phyloP scores from a whole-genome alignment of 1,140 invertebrate species.

The Gerris buenoi region DNA sequence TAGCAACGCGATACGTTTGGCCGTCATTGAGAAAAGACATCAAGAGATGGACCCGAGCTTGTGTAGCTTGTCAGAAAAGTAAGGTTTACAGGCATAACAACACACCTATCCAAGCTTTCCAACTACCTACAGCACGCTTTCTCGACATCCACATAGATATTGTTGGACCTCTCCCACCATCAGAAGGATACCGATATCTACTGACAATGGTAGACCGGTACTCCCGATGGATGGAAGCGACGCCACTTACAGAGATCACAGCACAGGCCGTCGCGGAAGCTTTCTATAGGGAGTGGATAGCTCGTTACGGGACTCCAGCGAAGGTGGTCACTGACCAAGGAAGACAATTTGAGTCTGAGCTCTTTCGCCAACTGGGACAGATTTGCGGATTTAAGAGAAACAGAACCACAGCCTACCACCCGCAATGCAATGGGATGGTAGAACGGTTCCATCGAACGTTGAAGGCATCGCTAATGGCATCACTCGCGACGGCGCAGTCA shows the following conservation, averaged over 20 bases:
- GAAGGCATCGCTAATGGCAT: not conserved
- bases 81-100: constrained; percentile 23
- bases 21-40: constrained; percentile 25
- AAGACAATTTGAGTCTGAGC: constrained; percentile 26
- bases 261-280: constrained; percentile 24
- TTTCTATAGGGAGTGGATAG: constrained; percentile 25
- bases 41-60: constrained; percentile 18
- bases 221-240: constrained; percentile 27
- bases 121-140: not conserved
- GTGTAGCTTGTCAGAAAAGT: constrained; percentile 22
- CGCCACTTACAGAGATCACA: constrained; percentile 18
- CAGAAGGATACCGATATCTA: constrained; percentile 19
- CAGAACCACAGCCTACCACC: constrained; percentile 28
- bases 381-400: constrained; percentile 17
- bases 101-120: not conserved
- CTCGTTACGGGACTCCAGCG: constrained; percentile 27
- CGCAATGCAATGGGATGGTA: constrained; percentile 11
- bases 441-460: not conserved
- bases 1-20: constrained; percentile 31
- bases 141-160: not conserved
- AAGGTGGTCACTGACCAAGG: constrained; percentile 30
- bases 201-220: constrained; percentile 26
- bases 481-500: not conserved
- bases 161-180: constrained; percentile 17
- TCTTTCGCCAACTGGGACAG: constrained; percentile 22